Evolutionary conservation across 1,140 invertebrate species (phyloP).

Genomic region (Heterodera schachtii): DNA sequence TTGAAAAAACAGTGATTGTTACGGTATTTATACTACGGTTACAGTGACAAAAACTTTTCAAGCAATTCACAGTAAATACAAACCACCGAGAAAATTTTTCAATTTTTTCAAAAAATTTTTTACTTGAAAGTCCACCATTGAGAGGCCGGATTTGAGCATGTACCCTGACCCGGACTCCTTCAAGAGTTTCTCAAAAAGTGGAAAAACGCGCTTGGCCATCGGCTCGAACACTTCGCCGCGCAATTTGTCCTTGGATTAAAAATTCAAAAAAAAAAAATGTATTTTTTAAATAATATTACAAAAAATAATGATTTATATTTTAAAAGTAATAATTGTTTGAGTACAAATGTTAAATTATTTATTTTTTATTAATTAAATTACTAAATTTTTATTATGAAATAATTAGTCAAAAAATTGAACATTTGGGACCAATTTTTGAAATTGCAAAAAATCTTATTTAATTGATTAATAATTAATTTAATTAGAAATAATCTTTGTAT

Average conservation of each 20-base stretch:
- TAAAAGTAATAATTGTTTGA: background rate
- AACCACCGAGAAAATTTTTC: too few species aligned
- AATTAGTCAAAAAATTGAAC: too few species aligned
- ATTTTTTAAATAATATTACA: background rate
- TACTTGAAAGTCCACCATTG: conserved; percentile 35
- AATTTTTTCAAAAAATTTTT: too few species aligned
- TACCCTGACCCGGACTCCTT: conserved; percentile 39
- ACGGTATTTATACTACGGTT: too few species aligned
- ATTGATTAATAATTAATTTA: too few species aligned
- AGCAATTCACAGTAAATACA: too few species aligned
- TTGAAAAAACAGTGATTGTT: too few species aligned
- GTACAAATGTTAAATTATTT: background rate
- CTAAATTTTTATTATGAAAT: too few species aligned
- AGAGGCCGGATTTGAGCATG: conserved; percentile 33
- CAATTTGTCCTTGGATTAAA: conserved; percentile 29
- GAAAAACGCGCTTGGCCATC: conserved; percentile 28
- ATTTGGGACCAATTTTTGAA: too few species aligned
- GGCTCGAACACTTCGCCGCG: conserved; percentile 31
- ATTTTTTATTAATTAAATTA: too few species aligned
- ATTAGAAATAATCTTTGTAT: background rate
- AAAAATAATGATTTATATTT: background rate
- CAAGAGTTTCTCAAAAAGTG: conserved; percentile 32
- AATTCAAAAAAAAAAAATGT: background rate
- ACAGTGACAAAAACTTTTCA: too few species aligned
- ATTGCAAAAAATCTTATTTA: too few species aligned